Evolutionary conservation across 2,888 invertebrate genomes (phyloP).

Genomic region (Rhagium mordax): DNA sequence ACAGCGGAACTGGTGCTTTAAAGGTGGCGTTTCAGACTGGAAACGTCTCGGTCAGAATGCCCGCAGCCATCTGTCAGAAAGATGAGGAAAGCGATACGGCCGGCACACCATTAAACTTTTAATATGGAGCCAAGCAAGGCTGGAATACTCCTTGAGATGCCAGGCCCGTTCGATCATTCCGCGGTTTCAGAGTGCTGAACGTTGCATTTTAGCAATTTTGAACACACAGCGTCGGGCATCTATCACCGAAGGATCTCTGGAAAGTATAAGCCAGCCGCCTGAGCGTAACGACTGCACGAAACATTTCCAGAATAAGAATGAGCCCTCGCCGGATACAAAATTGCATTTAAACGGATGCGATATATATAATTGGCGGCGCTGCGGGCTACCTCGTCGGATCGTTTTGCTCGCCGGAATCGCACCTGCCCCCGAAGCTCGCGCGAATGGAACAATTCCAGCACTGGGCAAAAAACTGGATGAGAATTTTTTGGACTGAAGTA

Average conservation of each 20-base stretch:
- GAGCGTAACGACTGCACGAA: conserved; percentile 60
- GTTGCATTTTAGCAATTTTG: conserved; percentile 66
- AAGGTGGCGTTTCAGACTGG: neutral
- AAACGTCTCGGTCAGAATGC: neutral
- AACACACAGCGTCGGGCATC: conserved; percentile 61
- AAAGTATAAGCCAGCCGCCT: conserved; percentile 62
- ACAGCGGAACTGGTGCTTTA: neutral
- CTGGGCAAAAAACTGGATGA: conserved; percentile 43
- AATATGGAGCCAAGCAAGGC: conserved; percentile 48
- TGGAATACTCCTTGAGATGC: conserved; percentile 37
- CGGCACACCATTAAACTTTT: conserved; percentile 53
- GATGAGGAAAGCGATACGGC: conserved; percentile 39
- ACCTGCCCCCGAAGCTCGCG: conserved; percentile 35
- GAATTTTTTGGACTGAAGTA: no score
- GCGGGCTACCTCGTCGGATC: conserved; percentile 31
- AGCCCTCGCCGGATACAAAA: conserved; percentile 58
- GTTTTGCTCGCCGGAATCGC: conserved; percentile 28
- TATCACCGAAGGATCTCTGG: conserved; percentile 63
- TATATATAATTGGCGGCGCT: conserved; percentile 39
- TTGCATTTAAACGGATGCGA: conserved; percentile 59
- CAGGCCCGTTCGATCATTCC: conserved; percentile 47
- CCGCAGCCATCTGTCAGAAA: conserved; percentile 35
- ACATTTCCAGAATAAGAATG: conserved; percentile 64
- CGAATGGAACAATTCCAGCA: conserved; percentile 38
- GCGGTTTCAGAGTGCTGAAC: conserved; percentile 60